These are phyloP conservation scores for Tympanuchus pallidicinctus DNA, from an alignment of 2,113 vertebrate species.

Conservation along the genomic window DNA sequence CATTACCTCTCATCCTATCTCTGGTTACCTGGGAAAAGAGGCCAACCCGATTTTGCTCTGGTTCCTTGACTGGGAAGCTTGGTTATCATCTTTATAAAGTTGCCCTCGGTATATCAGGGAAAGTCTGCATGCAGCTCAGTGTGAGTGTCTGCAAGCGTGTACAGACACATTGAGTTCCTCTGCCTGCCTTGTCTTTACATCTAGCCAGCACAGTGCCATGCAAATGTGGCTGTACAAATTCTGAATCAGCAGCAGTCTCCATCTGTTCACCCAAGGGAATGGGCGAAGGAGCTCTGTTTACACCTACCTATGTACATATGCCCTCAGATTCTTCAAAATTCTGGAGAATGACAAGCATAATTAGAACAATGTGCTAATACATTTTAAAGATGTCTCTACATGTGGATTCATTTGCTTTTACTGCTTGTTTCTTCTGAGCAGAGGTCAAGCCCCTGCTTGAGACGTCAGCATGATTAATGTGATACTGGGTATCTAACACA, in stretches of 20 bases:
- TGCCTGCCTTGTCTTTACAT: not conserved
- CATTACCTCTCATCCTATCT: no score
- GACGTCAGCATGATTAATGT: slow-evolving; percentile 18
- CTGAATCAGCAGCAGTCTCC: slow-evolving; percentile 27
- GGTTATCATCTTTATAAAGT: not conserved
- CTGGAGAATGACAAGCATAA: not conserved
- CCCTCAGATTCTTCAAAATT: not conserved
- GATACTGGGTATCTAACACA: not conserved
- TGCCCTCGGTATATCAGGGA: not conserved
- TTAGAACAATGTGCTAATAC: not conserved
- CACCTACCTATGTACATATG: not conserved
- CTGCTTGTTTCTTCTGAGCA: not conserved
- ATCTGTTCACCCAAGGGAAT: slow-evolving; percentile 7
- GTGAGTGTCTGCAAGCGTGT: not conserved
- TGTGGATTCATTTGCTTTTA: slow-evolving; percentile 30
- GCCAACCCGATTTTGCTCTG: not conserved
- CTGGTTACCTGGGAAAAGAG: no score
- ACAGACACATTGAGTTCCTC: not conserved
- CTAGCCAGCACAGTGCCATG: not conserved
- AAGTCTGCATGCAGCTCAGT: not conserved
- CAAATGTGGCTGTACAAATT: slow-evolving; percentile 1
- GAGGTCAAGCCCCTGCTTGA: slow-evolving; percentile 26
- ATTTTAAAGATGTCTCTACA: not conserved
- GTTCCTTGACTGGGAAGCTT: not conserved
- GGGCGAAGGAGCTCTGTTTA: not conserved